Percentiles rank a stretch among this genome's conserved stretches.
Conservation (phyloP, 2,797 vertebrate genomes). For the Capromys pilorides region DNA sequence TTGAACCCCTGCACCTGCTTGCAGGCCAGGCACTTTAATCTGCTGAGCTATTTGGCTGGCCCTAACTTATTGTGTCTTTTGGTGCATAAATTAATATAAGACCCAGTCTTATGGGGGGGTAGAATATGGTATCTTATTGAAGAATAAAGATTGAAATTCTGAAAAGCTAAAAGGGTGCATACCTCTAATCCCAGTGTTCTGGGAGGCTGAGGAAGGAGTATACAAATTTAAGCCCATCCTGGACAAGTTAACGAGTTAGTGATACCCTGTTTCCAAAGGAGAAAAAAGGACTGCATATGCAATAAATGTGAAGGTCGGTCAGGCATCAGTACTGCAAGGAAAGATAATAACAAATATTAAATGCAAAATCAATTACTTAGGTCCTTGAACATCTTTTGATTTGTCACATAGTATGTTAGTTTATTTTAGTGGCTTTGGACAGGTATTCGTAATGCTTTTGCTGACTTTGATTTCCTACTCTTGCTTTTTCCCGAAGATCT, state of each 20-base stretch:
- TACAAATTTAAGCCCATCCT: not conserved
- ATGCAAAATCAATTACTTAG: conserved; percentile 31
- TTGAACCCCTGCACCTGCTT: no score
- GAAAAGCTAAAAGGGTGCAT: not conserved
- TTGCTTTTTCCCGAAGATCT: conserved; percentile 29
- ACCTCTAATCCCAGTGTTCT: not conserved
- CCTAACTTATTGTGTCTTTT: not conserved
- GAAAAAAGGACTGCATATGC: not conserved
- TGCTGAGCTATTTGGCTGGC: no score
- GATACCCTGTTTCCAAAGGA: not conserved
- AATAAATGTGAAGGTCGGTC: not conserved
- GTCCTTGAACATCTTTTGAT: conserved; percentile 32
- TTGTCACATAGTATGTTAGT: not conserved
- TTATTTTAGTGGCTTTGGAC: conserved; percentile 43
- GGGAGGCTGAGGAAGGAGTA: not conserved
- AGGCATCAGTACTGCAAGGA: not conserved
- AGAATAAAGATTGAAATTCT: conserved; percentile 48
- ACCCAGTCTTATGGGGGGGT: not conserved
- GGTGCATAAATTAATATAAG: not conserved
- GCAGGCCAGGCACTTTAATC: no score
- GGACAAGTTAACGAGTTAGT: not conserved
- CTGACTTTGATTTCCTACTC: conserved; percentile 25
- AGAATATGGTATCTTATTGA: not conserved
- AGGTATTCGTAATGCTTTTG: conserved; percentile 14
- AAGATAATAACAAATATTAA: conserved; percentile 46